Evolutionary conservation across 2,113 vertebrate species (phyloP).

Genomic region (Antechinus flavipes): DNA sequence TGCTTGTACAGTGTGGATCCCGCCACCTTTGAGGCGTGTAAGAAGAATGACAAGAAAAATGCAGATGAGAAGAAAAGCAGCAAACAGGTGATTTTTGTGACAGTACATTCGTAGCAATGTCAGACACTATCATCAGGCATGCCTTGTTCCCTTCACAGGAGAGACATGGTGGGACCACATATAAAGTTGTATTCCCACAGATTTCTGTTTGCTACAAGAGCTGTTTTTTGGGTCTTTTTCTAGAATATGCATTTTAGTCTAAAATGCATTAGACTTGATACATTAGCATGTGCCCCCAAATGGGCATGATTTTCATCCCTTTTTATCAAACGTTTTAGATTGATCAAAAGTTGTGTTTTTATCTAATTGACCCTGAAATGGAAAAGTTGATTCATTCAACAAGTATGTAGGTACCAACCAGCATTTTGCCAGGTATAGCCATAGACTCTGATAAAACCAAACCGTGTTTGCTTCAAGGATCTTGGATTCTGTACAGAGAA

Average conservation of each 20-base stretch:
- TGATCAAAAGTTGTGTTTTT: not conserved
- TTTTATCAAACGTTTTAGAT: not conserved
- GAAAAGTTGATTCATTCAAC: not conserved
- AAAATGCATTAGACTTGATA: not conserved
- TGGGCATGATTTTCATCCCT: not conserved
- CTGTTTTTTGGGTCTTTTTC: not conserved
- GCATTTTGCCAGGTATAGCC: not conserved
- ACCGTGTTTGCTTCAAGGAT: not conserved
- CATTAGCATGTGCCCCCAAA: not conserved
- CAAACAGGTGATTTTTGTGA: conserved; percentile 88
- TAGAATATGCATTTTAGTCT: not conserved
- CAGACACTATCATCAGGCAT: too few relatives aligned
- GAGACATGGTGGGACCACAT: not conserved
- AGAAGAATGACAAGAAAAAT: conserved; percentile 94
- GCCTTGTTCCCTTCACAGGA: not conserved
- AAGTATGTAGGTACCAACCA: not conserved
- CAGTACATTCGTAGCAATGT: fast-evolving
- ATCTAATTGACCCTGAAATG: not conserved
- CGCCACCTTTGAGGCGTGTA: conserved; percentile 91
- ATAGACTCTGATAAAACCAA: not conserved
- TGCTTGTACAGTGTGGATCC: conserved; percentile 94
- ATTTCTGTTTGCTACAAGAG: conserved; percentile 5
- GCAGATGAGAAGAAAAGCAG: conserved; percentile 93
- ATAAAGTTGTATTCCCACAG: not conserved
- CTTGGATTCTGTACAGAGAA: not conserved